A percentile compares a stretch with the other conserved stretches of the same genome.
Conservation (phyloP, 1,140 invertebrate genomes). For the Drosophila orosa region DNA sequence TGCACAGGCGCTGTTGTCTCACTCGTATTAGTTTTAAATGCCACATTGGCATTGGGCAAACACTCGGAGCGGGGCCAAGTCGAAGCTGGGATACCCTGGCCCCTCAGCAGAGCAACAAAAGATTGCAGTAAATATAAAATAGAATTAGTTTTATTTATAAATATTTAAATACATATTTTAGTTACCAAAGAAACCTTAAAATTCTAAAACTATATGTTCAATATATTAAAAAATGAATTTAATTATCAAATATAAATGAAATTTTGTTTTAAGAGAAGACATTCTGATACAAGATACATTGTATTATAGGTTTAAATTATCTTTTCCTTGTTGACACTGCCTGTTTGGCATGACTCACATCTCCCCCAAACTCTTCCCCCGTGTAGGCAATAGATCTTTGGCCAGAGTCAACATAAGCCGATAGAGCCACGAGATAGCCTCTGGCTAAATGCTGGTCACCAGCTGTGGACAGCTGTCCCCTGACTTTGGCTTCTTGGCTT, state of each 20-base stretch:
- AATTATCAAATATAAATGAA: neutral
- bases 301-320: neutral
- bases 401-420: constrained; percentile 26
- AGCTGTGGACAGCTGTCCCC: constrained; percentile 54
- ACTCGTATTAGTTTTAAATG: constrained; percentile 79
- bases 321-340: neutral
- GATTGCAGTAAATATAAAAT: neutral
- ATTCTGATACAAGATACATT: neutral
- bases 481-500: constrained; percentile 22
- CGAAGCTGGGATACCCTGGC: constrained; percentile 44
- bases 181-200: too few relatives aligned
- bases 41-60: constrained; percentile 78
- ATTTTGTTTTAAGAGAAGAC: neutral
- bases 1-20: constrained; percentile 56
- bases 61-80: constrained; percentile 42
- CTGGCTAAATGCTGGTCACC: constrained; percentile 52
- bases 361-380: neutral
- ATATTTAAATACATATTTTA: neutral
- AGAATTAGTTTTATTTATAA: too few relatives aligned
- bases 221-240: neutral
- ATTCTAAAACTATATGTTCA: too few relatives aligned
- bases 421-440: constrained; percentile 40
- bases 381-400: constrained; percentile 44
- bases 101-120: neutral
- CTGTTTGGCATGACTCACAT: neutral